Conservation (phyloP, 2,888 invertebrate genomes). For the Hirtodrosophila duncani region DNA sequence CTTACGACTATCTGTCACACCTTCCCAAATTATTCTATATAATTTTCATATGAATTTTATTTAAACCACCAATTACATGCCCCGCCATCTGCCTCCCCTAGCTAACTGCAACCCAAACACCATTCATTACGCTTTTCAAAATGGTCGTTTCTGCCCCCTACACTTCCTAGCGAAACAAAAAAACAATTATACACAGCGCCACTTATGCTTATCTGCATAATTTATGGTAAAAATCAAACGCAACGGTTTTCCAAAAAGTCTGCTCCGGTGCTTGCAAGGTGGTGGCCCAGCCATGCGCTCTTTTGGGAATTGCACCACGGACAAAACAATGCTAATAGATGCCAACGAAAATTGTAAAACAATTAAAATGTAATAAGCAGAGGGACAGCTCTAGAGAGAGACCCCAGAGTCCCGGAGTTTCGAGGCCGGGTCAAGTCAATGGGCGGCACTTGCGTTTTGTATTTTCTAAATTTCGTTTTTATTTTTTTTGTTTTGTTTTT, state of each 20-base stretch:
- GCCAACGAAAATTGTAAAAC: constrained; percentile 74
- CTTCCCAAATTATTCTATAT: no score
- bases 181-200: constrained; percentile 30
- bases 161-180: constrained; percentile 9
- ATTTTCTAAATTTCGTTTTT: constrained; percentile 3
- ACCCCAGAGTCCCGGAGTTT: background rate
- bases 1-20: no score
- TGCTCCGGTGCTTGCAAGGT: constrained; percentile 16
- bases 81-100: constrained; percentile 33
- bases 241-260: constrained; percentile 39
- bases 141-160: constrained; percentile 16
- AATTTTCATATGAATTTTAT: no score
- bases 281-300: constrained; percentile 37
- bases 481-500: background rate
- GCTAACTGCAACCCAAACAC: background rate
- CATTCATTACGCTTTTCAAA: constrained; percentile 25
- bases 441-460: constrained; percentile 59
- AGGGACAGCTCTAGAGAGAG: constrained; percentile 16
- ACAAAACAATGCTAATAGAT: constrained; percentile 57
- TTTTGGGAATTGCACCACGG: constrained; percentile 69
- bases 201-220: constrained; percentile 72
- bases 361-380: constrained; percentile 73
- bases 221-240: constrained; percentile 71
- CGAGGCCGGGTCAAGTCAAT: constrained; percentile 27
- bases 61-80: constrained; percentile 9